phyloP scores from a whole-genome alignment of 2,113 vertebrate genomes.

The Megaceryle maxima region DNA sequence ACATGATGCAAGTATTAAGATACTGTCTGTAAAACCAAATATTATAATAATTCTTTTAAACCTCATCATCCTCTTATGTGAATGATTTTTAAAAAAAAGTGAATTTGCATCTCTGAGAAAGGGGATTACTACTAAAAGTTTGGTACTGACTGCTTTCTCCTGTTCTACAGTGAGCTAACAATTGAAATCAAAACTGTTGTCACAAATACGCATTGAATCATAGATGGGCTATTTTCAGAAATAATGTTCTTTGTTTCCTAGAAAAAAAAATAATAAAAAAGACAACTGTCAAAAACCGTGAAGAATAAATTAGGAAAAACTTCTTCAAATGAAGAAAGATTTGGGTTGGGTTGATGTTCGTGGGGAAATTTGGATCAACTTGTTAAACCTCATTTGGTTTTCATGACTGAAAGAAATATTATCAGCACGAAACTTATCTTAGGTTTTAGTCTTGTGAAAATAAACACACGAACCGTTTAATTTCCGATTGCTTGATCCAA shows the following conservation, averaged over 20 bases:
- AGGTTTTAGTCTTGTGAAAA: background rate
- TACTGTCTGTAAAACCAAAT: background rate
- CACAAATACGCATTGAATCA: background rate
- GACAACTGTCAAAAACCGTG: background rate
- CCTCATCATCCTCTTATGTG: background rate
- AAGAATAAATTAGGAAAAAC: background rate
- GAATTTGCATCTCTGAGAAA: background rate
- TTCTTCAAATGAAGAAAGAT: background rate
- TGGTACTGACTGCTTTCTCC: background rate
- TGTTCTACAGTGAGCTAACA: background rate
- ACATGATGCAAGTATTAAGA: conserved; percentile 25
- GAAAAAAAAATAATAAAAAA: background rate
- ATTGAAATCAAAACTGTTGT: background rate
- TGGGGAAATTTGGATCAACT: background rate
- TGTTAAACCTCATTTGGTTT: background rate
- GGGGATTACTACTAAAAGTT: background rate
- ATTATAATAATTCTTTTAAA: conserved; percentile 37
- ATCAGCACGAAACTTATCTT: background rate
- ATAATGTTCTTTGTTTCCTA: background rate
- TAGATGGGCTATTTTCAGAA: background rate
- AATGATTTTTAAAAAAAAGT: background rate
- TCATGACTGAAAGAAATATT: background rate
- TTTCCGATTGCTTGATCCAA: background rate
- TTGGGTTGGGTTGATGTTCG: background rate
- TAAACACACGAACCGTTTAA: background rate